Base-by-base conservation (phyloP, 2,888 invertebrate species). In the Seira musarum region DNA sequence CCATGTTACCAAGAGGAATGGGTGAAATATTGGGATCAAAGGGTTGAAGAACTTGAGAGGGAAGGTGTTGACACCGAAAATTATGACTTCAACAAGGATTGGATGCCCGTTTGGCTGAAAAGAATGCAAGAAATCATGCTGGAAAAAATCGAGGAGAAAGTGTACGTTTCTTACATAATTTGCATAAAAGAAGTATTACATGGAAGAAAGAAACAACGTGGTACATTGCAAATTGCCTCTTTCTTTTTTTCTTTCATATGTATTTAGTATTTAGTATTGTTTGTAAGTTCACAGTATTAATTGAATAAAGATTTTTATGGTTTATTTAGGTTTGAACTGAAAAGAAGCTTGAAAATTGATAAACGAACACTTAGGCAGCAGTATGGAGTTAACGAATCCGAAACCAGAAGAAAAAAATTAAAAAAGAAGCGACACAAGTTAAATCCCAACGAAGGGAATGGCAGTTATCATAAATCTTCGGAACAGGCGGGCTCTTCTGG, bases 1-100 rank as follows among this genome's bases (percentile, higher is more conserved):
- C 96, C 96, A 0, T 91, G 93, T 1, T 96, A 96, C 88, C 94
- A 94, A 0, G 94, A 95, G 65, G 96, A 96, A 88, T 96, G 96
- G 96, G 95, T 95, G 88, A 93, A 93, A 88, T 96, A 95, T 88
- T 96, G 96, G 96, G 95, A 95, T 88, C 91, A 92, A 10, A 92
- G 95, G 0, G 95, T 94, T 88, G 94, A 94, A 88, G 94, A 95
- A 88, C 89, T 95, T 70, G 82, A 82, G 61, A 89, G 91, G 90
- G 92, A 92, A 88, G 93, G 93, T 67, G 92, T 93, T 88, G 95
- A 96, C 88, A 93, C 94, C 0, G 91, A 93, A 40, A 93, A 93
- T 83, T 93, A 95, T 88, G 95, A 96, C 88, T 96, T 95, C 88
- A 95, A 95, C 86, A 94, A 95, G 0, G 96, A 96, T 87, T 96